Conservation (phyloP, 2,888 invertebrate genomes). For the Leptopilina drosophilae region DNA sequence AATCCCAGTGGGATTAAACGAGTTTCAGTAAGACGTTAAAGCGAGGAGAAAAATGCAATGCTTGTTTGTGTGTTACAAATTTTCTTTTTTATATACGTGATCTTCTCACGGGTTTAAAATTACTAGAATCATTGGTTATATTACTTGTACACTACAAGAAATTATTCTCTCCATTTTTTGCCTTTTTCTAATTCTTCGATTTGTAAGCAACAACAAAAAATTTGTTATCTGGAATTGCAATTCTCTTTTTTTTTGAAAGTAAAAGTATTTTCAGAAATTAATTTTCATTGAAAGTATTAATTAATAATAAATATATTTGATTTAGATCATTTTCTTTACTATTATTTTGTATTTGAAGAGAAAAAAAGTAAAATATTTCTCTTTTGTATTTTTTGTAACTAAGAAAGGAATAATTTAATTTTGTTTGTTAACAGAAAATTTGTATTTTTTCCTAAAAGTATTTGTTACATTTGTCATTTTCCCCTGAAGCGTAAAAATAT, state of each 20-base stretch:
- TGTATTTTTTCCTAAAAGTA: no score
- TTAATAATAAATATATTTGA: no score
- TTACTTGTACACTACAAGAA: neutral
- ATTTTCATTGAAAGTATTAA: no score
- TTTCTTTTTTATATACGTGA: slow-evolving; percentile 26
- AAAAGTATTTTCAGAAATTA: no score
- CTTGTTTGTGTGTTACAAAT: slow-evolving; percentile 38
- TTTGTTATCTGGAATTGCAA: no score
- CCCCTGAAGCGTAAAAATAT: neutral
- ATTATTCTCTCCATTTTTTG: neutral
- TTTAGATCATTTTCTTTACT: neutral
- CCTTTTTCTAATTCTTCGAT: no score
- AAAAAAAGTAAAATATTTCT: no score
- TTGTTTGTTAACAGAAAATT: no score
- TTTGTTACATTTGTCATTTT: neutral
- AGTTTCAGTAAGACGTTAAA: slow-evolving; percentile 65
- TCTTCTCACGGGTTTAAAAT: slow-evolving; percentile 4
- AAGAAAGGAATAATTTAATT: no score
- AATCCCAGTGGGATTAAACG: slow-evolving; percentile 68
- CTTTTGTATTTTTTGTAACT: no score
- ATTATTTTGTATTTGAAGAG: neutral
- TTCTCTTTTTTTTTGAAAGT: neutral
- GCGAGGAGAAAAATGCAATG: slow-evolving; percentile 41
- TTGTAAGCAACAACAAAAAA: no score
- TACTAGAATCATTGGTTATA: slow-evolving; percentile 23